These are phyloP conservation scores for Oscheius sp. DNA, from an alignment of 2,888 invertebrate genomes.

Conservation along the genomic window DNA sequence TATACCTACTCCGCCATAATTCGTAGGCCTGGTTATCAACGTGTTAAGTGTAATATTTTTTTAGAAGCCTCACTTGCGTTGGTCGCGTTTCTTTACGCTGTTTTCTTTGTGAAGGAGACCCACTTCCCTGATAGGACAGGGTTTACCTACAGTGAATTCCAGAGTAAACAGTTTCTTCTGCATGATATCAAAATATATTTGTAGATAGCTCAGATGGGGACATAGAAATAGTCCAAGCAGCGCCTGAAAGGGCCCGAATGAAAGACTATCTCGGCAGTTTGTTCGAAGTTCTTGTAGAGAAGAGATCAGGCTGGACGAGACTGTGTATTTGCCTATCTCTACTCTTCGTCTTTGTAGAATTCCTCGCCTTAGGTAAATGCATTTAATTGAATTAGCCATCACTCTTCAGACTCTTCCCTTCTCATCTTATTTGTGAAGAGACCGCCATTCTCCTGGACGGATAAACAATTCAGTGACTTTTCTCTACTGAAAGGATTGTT, in stretches of 20 bases:
- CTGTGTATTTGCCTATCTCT: constrained; percentile 64
- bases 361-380: constrained; percentile 61
- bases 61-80: constrained; percentile 52
- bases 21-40: constrained; percentile 43
- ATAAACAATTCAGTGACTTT: constrained; percentile 60
- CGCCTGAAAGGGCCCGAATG: constrained; percentile 5
- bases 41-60: no score
- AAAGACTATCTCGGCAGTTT: constrained; percentile 4
- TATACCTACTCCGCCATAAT: constrained; percentile 54
- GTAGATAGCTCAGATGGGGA: constrained; percentile 2
- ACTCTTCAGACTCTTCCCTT: constrained; percentile 58
- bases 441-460: constrained; percentile 66
- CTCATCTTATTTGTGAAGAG: constrained; percentile 64
- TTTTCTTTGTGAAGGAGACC: constrained; percentile 62
- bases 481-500: constrained; percentile 44
- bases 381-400: not conserved
- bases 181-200: no score
- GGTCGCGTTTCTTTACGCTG: constrained; percentile 56
- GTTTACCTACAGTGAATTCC: constrained; percentile 29
- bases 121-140: constrained; percentile 46
- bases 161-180: constrained; percentile 9
- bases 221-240: constrained; percentile 17
- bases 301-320: constrained; percentile 63
- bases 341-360: constrained; percentile 66
- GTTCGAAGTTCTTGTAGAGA: constrained; percentile 52